These are phyloP conservation scores for Vulpes lagopus DNA, from an alignment of 2,113 vertebrate species.

Conservation along the genomic window DNA sequence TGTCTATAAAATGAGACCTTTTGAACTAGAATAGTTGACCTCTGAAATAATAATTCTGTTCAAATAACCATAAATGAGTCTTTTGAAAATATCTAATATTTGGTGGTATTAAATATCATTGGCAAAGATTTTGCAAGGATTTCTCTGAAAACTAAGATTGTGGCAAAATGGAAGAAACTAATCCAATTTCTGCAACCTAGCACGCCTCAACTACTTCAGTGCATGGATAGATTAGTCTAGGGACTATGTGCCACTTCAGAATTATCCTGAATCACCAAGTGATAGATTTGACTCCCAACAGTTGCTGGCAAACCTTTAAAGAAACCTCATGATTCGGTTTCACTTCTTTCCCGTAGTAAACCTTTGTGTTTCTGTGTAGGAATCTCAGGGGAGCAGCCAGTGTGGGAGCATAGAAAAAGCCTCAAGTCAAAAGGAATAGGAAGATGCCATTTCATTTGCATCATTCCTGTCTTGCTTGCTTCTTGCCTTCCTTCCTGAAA, in stretches of 20 bases:
- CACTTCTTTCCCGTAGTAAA: background rate
- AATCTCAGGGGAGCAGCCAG: background rate
- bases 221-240: background rate
- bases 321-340: background rate
- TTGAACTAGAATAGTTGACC: background rate
- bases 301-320: background rate
- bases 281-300: background rate
- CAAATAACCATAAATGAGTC: background rate
- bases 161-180: background rate
- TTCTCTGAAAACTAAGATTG: background rate
- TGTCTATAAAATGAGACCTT: background rate
- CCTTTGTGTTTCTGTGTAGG: background rate
- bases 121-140: background rate
- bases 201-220: background rate
- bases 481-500: constrained; percentile 33
- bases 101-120: background rate
- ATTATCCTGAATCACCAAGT: constrained; percentile 13
- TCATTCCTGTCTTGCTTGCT: background rate
- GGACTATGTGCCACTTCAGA: background rate
- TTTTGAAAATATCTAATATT: background rate
- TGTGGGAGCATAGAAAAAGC: background rate
- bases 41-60: background rate
- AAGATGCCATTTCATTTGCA: background rate
- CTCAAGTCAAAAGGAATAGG: background rate
- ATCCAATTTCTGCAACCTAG: background rate